phyloP scores from a whole-genome alignment of 2,797 vertebrate species.

The Neostethus bicornis region DNA sequence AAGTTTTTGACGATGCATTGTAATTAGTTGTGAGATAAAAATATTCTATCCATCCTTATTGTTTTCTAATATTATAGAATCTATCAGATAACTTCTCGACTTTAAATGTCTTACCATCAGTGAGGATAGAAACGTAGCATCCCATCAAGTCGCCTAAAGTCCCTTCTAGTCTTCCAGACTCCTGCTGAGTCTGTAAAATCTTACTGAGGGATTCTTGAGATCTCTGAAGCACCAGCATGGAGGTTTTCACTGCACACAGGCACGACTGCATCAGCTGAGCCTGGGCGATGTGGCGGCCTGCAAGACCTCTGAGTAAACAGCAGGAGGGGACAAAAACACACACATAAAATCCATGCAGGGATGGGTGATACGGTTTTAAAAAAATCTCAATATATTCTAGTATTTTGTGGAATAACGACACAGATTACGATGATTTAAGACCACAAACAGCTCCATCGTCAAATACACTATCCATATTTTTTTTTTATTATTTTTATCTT shows the following conservation, averaged over 20 bases:
- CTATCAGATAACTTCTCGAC: no score
- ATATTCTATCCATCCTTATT: no score
- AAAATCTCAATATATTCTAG: no score
- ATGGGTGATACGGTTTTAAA: no score
- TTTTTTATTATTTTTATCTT: no score
- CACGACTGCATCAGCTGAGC: conserved; percentile 91
- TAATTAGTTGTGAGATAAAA: no score
- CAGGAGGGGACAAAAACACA: conserved; percentile 54
- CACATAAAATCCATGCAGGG: not conserved
- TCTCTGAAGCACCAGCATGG: conserved; percentile 89
- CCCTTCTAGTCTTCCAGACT: conserved; percentile 64
- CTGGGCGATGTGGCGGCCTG: conserved; percentile 87
- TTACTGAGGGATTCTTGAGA: conserved; percentile 73
- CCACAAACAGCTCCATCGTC: no score
- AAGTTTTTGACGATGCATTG: no score
- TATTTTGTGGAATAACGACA: no score
- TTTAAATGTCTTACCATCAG: conserved; percentile 83
- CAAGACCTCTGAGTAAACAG: conserved; percentile 76
- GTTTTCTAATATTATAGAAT: no score
- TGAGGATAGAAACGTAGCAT: conserved; percentile 83
- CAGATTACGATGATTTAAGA: no score
- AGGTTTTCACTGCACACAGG: conserved; percentile 85
- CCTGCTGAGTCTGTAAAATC: conserved; percentile 38
- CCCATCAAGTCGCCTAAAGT: conserved; percentile 83
- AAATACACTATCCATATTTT: no score